Evolutionary conservation across 1,140 invertebrate species (phyloP).

Genomic region (Plectrocnemia conspersa): DNA sequence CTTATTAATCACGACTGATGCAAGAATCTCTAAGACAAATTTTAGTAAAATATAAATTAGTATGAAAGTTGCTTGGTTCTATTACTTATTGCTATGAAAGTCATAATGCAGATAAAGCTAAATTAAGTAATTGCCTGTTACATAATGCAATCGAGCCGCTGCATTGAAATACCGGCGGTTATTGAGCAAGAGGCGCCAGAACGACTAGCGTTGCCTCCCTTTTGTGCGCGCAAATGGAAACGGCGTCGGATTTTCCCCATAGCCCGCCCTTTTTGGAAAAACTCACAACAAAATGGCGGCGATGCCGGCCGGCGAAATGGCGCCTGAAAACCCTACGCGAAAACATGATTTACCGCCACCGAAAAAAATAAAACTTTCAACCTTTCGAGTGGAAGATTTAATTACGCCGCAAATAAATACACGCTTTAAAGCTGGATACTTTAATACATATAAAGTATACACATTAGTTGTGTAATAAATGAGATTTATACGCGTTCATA

Average conservation of each 20-base stretch:
- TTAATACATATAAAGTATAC: too few relatives aligned
- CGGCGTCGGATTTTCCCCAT: background rate
- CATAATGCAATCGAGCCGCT: background rate
- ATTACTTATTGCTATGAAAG: too few relatives aligned
- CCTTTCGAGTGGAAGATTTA: too few relatives aligned
- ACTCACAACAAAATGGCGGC: background rate
- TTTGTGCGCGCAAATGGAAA: slow-evolving; percentile 8
- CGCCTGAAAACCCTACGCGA: too few relatives aligned
- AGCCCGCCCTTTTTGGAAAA: background rate
- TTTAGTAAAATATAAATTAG: background rate
- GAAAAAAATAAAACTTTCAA: too few relatives aligned
- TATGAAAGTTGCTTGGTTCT: background rate
- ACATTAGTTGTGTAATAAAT: too few relatives aligned
- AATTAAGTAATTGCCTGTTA: too few relatives aligned
- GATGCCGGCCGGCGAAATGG: background rate
- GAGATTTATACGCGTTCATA: too few relatives aligned
- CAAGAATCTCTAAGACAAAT: background rate
- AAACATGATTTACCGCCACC: too few relatives aligned
- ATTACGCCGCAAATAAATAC: too few relatives aligned
- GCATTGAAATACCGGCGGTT: background rate
- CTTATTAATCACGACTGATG: background rate
- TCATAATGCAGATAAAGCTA: too few relatives aligned
- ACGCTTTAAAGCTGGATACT: too few relatives aligned
- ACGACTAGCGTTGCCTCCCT: slow-evolving; percentile 11
- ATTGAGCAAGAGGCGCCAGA: slow-evolving; percentile 9